phyloP scores from a whole-genome alignment of 2,797 vertebrate species.

The Distichodus sexfasciatus region DNA sequence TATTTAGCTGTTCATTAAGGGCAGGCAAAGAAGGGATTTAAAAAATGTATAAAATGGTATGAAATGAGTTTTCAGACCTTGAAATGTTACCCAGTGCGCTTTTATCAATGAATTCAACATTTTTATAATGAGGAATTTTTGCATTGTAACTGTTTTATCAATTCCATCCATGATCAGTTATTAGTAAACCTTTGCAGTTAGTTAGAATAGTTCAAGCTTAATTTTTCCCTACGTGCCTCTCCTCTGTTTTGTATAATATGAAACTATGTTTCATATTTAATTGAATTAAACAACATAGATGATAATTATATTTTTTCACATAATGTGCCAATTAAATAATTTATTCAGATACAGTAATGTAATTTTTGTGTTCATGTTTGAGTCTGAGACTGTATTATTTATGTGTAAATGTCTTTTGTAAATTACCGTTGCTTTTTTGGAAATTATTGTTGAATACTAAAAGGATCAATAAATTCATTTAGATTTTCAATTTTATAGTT shows the following conservation, averaged over 20 bases:
- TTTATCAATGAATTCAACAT: neutral
- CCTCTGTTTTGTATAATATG: constrained; percentile 37
- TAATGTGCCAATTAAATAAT: constrained; percentile 46
- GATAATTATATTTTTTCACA: constrained; percentile 8
- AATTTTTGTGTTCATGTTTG: constrained; percentile 1
- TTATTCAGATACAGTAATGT: constrained; percentile 27
- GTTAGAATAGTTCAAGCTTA: neutral
- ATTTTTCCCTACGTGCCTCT: constrained; percentile 58
- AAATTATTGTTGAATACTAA: neutral
- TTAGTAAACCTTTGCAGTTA: neutral
- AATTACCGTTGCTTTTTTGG: neutral
- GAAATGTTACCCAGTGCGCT: neutral
- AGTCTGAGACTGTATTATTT: neutral
- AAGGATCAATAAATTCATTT: constrained; percentile 31
- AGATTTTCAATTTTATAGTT: neutral
- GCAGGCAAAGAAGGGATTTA: no score
- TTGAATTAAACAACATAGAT: constrained; percentile 46
- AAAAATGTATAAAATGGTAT: no score
- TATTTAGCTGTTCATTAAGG: neutral
- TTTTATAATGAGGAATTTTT: neutral
- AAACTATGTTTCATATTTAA: no score
- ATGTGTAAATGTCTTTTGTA: constrained; percentile 16
- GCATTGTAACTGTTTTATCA: neutral
- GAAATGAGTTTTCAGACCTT: no score
- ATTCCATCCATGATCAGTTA: neutral